These are phyloP conservation scores for Drosophila obscura DNA, from an alignment of 1,140 invertebrate genomes.

Conservation along the genomic window DNA sequence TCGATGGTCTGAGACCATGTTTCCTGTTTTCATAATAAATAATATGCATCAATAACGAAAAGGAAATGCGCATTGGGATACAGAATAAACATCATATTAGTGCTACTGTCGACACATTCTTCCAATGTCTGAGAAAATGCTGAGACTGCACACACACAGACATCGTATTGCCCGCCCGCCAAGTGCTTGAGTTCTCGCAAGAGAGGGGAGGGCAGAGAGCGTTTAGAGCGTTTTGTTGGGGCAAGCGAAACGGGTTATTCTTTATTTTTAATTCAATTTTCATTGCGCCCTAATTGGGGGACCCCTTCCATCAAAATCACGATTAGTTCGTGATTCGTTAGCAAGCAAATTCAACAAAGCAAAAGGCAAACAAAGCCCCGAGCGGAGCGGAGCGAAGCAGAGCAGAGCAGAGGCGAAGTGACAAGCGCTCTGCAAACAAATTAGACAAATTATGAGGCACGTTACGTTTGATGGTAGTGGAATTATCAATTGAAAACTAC, in stretches of 20 bases:
- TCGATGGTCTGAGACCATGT: slow-evolving; percentile 76
- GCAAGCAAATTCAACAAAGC: slow-evolving; percentile 68
- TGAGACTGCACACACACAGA: background rate
- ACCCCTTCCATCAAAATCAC: slow-evolving; percentile 57
- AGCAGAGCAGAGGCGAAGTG: no score
- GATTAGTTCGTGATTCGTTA: slow-evolving; percentile 77
- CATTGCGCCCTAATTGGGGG: slow-evolving; percentile 54
- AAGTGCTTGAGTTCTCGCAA: background rate
- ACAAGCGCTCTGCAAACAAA: slow-evolving; percentile 66
- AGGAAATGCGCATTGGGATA: slow-evolving; percentile 25
- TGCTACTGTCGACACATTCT: slow-evolving; percentile 49
- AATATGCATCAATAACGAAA: slow-evolving; percentile 38
- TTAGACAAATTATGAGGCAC: slow-evolving; percentile 38
- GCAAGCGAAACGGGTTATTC: slow-evolving; percentile 39
- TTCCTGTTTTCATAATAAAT: slow-evolving; percentile 59
- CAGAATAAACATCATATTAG: slow-evolving; percentile 30
- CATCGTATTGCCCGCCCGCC: no score
- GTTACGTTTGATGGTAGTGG: slow-evolving; percentile 13
- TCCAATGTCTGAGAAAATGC: slow-evolving; percentile 38
- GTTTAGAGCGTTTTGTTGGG: background rate
- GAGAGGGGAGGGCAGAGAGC: background rate
- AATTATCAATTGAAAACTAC: slow-evolving; percentile 45
- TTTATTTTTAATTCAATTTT: slow-evolving; percentile 71
- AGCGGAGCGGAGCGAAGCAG: slow-evolving; percentile 21
- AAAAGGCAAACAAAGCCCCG: slow-evolving; percentile 42